A percentile compares a stretch with the other conserved stretches of the same genome.
These are phyloP conservation scores for Etheostoma perlongum DNA, from an alignment of 2,797 vertebrate species.

Conservation along the genomic window DNA sequence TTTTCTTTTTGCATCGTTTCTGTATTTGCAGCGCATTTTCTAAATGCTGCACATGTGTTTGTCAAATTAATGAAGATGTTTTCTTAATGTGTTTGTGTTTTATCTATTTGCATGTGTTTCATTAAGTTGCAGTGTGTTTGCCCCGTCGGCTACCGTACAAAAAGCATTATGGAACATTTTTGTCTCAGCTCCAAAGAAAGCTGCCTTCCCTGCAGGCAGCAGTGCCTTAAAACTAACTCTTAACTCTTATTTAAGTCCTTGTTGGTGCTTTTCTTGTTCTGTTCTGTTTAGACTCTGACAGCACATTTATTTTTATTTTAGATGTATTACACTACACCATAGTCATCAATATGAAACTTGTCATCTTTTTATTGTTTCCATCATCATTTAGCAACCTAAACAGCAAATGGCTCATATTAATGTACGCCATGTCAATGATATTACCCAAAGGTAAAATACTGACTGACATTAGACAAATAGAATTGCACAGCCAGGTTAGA, in stretches of 20 bases:
- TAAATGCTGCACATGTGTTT: too few species aligned
- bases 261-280: constrained; percentile 13
- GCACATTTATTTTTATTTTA: background rate
- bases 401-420: constrained; percentile 41
- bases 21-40: too few species aligned
- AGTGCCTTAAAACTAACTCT: background rate
- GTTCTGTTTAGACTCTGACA: background rate
- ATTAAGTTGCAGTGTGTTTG: too few species aligned
- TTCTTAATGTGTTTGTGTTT: too few species aligned
- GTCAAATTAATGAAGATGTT: too few species aligned
- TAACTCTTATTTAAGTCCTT: constrained; percentile 22
- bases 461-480: constrained; percentile 52
- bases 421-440: constrained; percentile 27
- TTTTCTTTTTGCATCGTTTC: too few species aligned
- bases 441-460: constrained; percentile 52
- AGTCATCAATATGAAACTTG: constrained; percentile 30
- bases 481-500: constrained; percentile 50
- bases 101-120: too few species aligned
- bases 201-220: constrained; percentile 5
- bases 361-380: constrained; percentile 45
- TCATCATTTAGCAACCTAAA: constrained; percentile 48
- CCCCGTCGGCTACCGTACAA: too few species aligned
- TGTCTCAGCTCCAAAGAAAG: background rate
- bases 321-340: constrained; percentile 38
- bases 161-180: constrained; percentile 6